Conservation (phyloP, 2,888 invertebrate genomes). For the Ceratothoa steindachneri region DNA sequence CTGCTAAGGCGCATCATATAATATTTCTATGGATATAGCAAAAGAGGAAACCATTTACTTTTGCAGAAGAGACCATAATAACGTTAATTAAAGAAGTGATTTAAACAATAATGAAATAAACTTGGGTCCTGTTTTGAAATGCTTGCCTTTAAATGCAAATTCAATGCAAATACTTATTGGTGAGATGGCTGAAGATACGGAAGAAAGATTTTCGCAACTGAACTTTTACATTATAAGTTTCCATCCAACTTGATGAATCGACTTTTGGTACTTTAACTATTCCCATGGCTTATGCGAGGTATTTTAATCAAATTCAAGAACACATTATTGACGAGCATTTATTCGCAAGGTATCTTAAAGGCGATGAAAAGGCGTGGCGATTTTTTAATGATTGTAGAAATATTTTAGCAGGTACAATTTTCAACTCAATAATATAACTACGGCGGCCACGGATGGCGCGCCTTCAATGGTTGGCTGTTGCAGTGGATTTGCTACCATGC, state of each 20-base stretch:
- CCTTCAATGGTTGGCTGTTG: constrained; percentile 9
- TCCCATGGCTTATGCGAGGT: constrained; percentile 19
- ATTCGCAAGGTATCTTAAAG: constrained; percentile 22
- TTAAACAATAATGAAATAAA: too few relatives aligned
- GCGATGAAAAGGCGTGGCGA: constrained; percentile 19
- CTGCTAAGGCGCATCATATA: too few relatives aligned
- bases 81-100: too few relatives aligned
- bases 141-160: too few relatives aligned
- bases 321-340: constrained; percentile 19
- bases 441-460: constrained; percentile 20
- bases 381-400: constrained; percentile 17
- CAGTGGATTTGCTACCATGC: constrained; percentile 15
- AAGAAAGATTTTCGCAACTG: constrained; percentile 17
- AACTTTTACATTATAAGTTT: constrained; percentile 13
- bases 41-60: too few relatives aligned
- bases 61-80: too few relatives aligned
- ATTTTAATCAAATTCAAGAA: constrained; percentile 18
- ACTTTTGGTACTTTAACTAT: constrained; percentile 19
- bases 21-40: too few relatives aligned
- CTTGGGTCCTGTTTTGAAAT: too few relatives aligned
- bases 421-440: constrained; percentile 19
- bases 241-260: constrained; percentile 12
- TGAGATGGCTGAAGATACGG: too few relatives aligned
- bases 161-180: too few relatives aligned
- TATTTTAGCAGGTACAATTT: constrained; percentile 16